Percentiles rank a stretch among this genome's conserved stretches.
Conservation (phyloP, 2,888 invertebrate species). For the Teleogryllus oceanicus region DNA sequence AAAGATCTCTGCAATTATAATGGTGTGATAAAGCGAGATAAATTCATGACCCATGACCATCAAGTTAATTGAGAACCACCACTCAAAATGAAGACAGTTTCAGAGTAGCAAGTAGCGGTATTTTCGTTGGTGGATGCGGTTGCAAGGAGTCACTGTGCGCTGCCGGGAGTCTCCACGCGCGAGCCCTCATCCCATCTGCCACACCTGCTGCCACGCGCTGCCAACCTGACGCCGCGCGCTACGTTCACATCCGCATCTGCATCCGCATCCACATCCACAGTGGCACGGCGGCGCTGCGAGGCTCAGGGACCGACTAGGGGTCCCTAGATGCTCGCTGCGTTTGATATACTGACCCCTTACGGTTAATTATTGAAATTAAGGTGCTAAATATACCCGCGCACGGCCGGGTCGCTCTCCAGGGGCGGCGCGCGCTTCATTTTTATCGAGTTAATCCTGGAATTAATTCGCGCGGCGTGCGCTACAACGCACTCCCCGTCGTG, state of each 20-base stretch:
- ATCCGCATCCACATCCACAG: not conserved
- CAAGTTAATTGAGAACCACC: no score
- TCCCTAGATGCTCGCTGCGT: constrained; percentile 4
- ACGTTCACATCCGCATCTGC: not conserved
- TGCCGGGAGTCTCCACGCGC: no score
- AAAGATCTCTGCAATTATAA: no score
- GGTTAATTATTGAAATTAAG: constrained; percentile 18
- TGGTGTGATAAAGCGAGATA: no score
- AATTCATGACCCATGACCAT: no score
- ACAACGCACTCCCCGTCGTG: not conserved
- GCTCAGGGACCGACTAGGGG: not conserved
- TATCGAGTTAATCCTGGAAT: constrained; percentile 9
- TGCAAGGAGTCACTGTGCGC: no score
- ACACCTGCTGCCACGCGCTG: no score
- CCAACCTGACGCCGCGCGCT: not conserved
- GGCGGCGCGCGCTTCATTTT: not conserved
- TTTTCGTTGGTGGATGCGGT: no score
- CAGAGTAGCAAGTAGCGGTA: no score
- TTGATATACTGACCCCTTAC: constrained; percentile 18
- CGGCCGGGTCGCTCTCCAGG: not conserved
- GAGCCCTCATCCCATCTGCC: no score
- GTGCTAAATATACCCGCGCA: not conserved
- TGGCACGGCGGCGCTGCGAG: not conserved
- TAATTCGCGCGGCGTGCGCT: not conserved
- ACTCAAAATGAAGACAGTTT: no score